Percentiles rank a stretch among this genome's conserved stretches.
Conservation (phyloP, 2,888 invertebrate genomes). For the Napeogenes sylphis region DNA sequence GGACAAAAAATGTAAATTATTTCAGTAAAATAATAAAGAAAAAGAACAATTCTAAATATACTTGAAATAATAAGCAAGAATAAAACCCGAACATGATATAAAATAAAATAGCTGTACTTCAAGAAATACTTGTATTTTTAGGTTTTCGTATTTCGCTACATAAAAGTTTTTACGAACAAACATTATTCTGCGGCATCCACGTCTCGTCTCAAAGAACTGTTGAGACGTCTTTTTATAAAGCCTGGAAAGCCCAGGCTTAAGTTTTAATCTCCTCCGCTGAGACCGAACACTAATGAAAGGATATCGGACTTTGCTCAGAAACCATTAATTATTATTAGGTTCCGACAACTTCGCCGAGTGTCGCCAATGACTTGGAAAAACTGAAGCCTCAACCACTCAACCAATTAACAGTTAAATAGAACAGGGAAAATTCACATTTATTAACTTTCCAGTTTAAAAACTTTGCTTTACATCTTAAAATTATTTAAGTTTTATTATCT, state of each 20-base stretch:
- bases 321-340: conserved; percentile 76
- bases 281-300: conserved; percentile 73
- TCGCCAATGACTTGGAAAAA: conserved; percentile 71
- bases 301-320: conserved; percentile 70
- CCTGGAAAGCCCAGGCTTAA: conserved; percentile 58
- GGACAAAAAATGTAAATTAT: too few species aligned
- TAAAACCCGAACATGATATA: too few species aligned
- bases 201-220: conserved; percentile 52
- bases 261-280: conserved; percentile 70
- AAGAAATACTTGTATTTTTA: conserved; percentile 9
- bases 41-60: too few species aligned
- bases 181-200: conserved; percentile 32
- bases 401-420: conserved; percentile 58
- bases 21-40: too few species aligned
- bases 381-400: conserved; percentile 60
- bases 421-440: conserved; percentile 45
- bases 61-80: too few species aligned
- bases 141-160: conserved; percentile 6
- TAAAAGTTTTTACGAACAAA: conserved; percentile 26
- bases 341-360: conserved; percentile 57
- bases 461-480: not conserved
- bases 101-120: not conserved
- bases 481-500: not conserved
- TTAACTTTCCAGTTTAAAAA: conserved; percentile 16
- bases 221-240: conserved; percentile 54